Percentiles rank a stretch among this genome's conserved stretches.
Conservation (phyloP, 2,113 vertebrate genomes). For the Corvus hawaiiensis region DNA sequence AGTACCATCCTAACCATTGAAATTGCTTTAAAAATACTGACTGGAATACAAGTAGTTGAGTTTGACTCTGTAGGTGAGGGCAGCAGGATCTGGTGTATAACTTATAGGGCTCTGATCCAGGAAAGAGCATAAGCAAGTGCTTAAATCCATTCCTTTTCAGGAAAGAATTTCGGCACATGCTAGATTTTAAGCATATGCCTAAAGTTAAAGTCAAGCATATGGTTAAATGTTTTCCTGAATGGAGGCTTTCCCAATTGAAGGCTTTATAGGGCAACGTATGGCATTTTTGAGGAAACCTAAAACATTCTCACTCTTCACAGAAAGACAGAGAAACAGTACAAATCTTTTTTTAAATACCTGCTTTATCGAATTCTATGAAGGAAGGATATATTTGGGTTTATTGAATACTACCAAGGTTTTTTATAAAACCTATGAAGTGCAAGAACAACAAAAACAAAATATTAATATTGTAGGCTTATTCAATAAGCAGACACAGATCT, state of each 20-base stretch:
- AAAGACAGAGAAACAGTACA: not conserved
- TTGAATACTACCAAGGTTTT: not conserved
- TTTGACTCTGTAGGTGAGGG: not conserved
- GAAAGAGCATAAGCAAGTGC: constrained; percentile 6
- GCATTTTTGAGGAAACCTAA: constrained; percentile 34
- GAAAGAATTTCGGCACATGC: not conserved
- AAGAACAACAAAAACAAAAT: constrained; percentile 17
- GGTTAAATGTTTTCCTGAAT: constrained; percentile 48
- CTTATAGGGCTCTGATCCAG: not conserved
- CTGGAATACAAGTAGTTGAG: not conserved
- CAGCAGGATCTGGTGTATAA: not conserved
- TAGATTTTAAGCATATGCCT: constrained; percentile 46
- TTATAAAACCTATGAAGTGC: not conserved
- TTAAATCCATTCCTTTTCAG: constrained; percentile 19
- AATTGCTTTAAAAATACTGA: not conserved
- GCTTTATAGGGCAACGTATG: constrained; percentile 44
- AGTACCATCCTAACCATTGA: not conserved
- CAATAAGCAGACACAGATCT: not conserved
- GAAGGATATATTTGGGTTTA: too few species aligned
- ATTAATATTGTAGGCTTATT: not conserved
- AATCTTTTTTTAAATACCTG: not conserved
- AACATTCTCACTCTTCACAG: constrained; percentile 6
- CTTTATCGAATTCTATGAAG: not conserved
- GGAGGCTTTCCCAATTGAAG: constrained; percentile 5
- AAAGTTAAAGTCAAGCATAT: constrained; percentile 53